phyloP scores from a whole-genome alignment of 2,888 invertebrate species.

The Aspidiotus destructor region DNA sequence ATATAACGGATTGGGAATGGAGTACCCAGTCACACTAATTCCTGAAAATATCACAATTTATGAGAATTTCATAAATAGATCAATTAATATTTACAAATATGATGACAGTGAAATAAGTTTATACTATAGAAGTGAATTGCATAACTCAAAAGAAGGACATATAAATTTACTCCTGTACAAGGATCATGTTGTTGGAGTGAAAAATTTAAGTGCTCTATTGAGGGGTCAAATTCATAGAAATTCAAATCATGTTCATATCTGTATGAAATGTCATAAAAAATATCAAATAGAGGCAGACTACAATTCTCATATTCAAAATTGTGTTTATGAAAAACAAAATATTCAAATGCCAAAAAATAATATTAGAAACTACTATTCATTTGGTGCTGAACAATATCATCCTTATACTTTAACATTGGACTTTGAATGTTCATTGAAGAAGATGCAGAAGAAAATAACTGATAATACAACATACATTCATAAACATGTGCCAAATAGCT shows the following conservation, averaged over 20 bases:
- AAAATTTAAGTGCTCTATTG: constrained; percentile 7
- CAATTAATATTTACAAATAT: constrained; percentile 11
- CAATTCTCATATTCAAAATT: neutral
- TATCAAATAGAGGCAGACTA: neutral
- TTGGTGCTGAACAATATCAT: constrained; percentile 15
- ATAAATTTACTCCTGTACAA: constrained; percentile 1
- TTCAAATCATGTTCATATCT: constrained; percentile 13
- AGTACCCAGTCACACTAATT: constrained; percentile 5
- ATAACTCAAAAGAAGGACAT: neutral
- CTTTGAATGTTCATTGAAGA: constrained; percentile 13
- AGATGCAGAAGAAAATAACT: constrained; percentile 6
- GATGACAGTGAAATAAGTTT: constrained; percentile 4
- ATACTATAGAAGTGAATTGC: neutral
- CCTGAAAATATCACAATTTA: constrained; percentile 4
- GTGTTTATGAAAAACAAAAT: neutral
- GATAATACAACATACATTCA: neutral
- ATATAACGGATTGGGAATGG: neutral
- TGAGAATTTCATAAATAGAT: constrained; percentile 8
- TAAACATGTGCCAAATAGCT: neutral
- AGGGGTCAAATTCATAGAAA: constrained; percentile 3
- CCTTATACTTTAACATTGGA: constrained; percentile 6
- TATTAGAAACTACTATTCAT: constrained; percentile 17
- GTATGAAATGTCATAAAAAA: constrained; percentile 7
- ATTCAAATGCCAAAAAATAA: constrained; percentile 10
- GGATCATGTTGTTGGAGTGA: neutral